Base-by-base conservation (phyloP, 2,888 invertebrate species). In the Cosmia pyralina region DNA sequence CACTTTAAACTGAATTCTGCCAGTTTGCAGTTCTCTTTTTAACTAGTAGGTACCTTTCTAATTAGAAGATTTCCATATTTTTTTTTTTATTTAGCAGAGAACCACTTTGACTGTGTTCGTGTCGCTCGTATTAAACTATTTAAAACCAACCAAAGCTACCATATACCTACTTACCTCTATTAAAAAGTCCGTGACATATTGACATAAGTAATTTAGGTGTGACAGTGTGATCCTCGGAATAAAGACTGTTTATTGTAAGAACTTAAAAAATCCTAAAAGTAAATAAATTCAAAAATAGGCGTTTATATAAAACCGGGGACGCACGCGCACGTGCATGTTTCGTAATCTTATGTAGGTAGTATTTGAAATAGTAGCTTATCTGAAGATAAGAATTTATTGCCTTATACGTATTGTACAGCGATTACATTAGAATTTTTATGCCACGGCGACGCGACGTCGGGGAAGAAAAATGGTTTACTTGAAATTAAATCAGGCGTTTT, bases 381-480 rank as follows among this genome's bases (percentile, higher is more conserved):
- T 88, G 70, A 46, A 87, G 91, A 92, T 93, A 92, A 92, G 86
- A 85, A 89, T 90, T 92, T 91, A 92, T 90, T 87, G 77, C 87
- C 69, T 79, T 82, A 74, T 72, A 79, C 80, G 84, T 85, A 88
- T 88, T 88, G 88, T 89, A 84, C 77, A 81, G 78, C 81, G 82
- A 86, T 86, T 85, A 86, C 84, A 85, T 86, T 87, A 83, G 85
- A 85, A 84, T 88, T 87, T 85, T 85, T 86, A 87, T 85, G 74
- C 72, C 77, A 83, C 72, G 48, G 65, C 76, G 71, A 84, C 79
- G 83, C 28, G 28, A 28, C 28, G 28, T 84, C 79, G 72, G 68
- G 72, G 65, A 83, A 80, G 82, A 88, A 76, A 85, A 83, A 88
- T 87, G 75, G 78, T 79, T 64, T 72, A 76, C 63, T 82, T 66